Conservation (phyloP, 2,113 vertebrate genomes). For the Tonatia bakeri region DNA sequence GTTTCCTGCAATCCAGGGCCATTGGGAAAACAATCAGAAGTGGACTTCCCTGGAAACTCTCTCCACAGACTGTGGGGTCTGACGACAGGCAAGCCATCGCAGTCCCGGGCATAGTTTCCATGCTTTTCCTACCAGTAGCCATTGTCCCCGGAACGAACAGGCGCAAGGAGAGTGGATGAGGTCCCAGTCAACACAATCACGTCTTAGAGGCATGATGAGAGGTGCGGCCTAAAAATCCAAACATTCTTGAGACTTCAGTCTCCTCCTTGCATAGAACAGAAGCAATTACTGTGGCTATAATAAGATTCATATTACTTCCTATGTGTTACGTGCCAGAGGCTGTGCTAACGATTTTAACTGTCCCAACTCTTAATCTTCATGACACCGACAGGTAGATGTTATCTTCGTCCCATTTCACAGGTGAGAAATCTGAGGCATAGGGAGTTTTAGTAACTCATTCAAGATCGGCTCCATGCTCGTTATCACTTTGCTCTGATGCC, state of each 20-base stretch:
- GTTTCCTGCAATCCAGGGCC: neutral
- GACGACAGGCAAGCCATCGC: neutral
- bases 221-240: neutral
- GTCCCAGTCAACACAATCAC: neutral
- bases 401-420: neutral
- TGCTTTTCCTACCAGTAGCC: neutral
- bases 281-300: neutral
- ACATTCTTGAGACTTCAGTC: neutral
- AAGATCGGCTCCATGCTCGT: neutral
- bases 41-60: neutral
- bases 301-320: neutral
- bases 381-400: neutral
- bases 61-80: neutral
- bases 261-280: neutral
- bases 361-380: neutral
- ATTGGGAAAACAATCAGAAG: neutral
- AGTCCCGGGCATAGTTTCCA: no score
- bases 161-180: accelerated
- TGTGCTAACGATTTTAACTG: neutral
- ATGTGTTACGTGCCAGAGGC: neutral
- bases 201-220: neutral
- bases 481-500: neutral
- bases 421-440: neutral
- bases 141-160: neutral
- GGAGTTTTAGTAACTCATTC: neutral